Percentiles rank a stretch among this genome's conserved stretches.
Evolutionary conservation across 2,797 vertebrate species (phyloP).

Genomic region (Sorex maritimensis): DNA sequence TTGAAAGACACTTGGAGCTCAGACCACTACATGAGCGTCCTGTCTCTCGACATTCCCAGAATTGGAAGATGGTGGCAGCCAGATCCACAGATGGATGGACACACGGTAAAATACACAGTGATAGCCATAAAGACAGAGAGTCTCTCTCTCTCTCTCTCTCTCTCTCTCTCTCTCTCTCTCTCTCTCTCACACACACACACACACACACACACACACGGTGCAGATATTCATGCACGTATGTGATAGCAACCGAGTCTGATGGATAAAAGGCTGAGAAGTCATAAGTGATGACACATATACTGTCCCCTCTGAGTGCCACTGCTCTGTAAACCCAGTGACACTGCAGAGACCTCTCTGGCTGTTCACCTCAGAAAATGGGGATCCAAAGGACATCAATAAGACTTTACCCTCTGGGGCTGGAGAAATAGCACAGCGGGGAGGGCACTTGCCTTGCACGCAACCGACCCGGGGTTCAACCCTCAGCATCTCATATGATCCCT

Average conservation of each 20-base stretch:
- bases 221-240: background rate
- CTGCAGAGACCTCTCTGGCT: background rate
- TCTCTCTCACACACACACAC: accelerated
- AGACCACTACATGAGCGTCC: background rate
- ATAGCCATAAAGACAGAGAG: background rate
- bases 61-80: background rate
- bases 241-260: background rate
- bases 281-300: background rate
- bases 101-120: background rate
- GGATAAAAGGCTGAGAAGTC: background rate
- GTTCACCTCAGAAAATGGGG: background rate
- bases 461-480: too few relatives aligned
- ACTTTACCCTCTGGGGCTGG: background rate
- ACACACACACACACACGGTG: too few relatives aligned
- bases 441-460: too few relatives aligned
- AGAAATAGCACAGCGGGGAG: too few relatives aligned
- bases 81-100: background rate
- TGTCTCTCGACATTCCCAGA: background rate
- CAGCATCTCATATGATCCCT: too few relatives aligned
- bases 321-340: background rate
- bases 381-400: background rate
- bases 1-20: background rate
- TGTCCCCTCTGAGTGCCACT: background rate
- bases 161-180: too few relatives aligned
- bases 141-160: too few relatives aligned